Evolutionary conservation across 2,888 invertebrate genomes (phyloP), one percentile per base, ranked within the genome.

Genomic region (Sphaerophoria taeniata): DNA sequence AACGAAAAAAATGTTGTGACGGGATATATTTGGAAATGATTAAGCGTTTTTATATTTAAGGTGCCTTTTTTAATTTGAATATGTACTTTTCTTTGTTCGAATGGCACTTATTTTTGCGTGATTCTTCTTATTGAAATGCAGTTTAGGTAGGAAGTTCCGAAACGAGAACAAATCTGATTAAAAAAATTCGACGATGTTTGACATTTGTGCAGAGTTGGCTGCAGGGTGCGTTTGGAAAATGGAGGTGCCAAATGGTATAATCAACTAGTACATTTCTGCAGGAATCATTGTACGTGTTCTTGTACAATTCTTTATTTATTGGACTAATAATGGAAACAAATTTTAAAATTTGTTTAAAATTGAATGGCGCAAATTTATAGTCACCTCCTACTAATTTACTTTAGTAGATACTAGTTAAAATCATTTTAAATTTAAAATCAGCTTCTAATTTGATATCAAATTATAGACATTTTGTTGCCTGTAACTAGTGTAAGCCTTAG

Each of bases 171-270:
- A 84, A 80, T 84, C 75, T 80, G 72, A 84, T 76, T 84, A 84
- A 49, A 80, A 58, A 76, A 51, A 76, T 76, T 80, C 75, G 49
- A 80, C 75, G 61, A 84, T 71, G 61, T 84, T 84, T 84, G 84
- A 84, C 84, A 80, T 70, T 76, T 84, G 75, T 84, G 84, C 75
- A 75, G 84, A 84, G 84, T 80, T 84, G 80, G 80, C 84, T 72
- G 34, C 11, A 56, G 84, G 80, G 71, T n/a, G 72, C 5, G 80
- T 76, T 84, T 69, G 80, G 84, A 84, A 80, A 84, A 65, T 9
- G 53, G 74, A 61, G 39, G 47, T 47, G 9, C 2, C 11, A 14
- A 63, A 16, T 73, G 69, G 70, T 61, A n/a, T 56, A 47, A 36
- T 45, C 6, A 36, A 61, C 11, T 36, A 45, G 12, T 67, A 31